These are phyloP conservation scores for Solenopsis fugax DNA, from an alignment of 1,140 invertebrate species.

Conservation along the genomic window DNA sequence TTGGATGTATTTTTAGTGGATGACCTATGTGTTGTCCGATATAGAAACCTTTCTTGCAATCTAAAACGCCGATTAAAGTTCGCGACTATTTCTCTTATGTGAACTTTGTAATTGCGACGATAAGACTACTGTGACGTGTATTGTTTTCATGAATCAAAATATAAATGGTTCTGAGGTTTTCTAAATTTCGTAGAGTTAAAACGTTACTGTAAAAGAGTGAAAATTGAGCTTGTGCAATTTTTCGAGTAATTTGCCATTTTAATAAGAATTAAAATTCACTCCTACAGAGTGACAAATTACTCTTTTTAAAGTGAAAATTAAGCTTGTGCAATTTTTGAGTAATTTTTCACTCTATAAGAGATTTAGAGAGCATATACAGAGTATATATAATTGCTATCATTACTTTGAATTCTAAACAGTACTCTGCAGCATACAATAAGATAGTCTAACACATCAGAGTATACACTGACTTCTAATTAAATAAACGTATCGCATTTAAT, in stretches of 20 bases:
- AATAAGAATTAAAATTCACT: too few species aligned
- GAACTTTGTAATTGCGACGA: neutral
- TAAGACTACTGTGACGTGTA: neutral
- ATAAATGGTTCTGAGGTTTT: neutral
- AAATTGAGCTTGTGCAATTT: too few species aligned
- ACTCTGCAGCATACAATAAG: neutral
- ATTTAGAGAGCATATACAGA: neutral
- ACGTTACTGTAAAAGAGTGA: too few species aligned
- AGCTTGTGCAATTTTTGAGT: too few species aligned
- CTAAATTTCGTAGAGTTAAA: too few species aligned
- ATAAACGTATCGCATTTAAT: neutral
- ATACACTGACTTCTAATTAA: neutral
- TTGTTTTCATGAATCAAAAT: neutral
- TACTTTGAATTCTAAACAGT: neutral
- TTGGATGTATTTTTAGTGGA: conserved; percentile 65
- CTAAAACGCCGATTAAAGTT: neutral
- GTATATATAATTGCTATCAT: neutral
- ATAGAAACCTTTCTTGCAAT: conserved; percentile 12
- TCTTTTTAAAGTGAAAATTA: too few species aligned
- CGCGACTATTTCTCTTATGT: neutral
- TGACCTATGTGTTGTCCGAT: neutral
- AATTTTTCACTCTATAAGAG: too few species aligned
- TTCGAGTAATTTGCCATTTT: too few species aligned
- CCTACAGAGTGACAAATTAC: too few species aligned
- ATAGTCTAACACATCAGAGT: neutral